Conservation (phyloP, 2,113 vertebrate genomes). For the Oreochromis niloticus region DNA sequence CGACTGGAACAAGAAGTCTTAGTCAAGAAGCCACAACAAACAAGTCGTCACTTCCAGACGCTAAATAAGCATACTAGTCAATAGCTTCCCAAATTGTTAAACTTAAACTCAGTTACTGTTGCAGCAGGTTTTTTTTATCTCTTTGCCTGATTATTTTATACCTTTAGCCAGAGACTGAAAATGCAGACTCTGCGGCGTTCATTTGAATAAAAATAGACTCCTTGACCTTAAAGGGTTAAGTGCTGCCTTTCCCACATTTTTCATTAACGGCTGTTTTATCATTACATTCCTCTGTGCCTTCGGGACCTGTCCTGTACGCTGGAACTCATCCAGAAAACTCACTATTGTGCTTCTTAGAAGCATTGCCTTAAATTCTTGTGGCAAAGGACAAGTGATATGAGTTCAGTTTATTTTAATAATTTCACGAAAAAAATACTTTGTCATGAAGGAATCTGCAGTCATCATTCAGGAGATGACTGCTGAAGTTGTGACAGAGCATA, state of each 20-base stretch:
- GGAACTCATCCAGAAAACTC: not conserved
- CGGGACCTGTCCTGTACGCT: not conserved
- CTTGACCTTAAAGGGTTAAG: not conserved
- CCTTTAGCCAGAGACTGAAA: not conserved
- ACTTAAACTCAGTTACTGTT: not conserved
- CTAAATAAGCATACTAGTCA: not conserved
- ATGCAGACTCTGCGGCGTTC: not conserved
- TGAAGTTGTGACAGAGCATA: not conserved
- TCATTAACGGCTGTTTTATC: not conserved
- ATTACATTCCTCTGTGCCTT: not conserved
- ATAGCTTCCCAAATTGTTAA: not conserved
- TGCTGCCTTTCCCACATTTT: not conserved
- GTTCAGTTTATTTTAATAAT: not conserved
- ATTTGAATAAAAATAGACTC: slow-evolving; percentile 1
- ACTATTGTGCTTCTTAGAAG: not conserved
- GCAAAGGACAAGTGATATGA: not conserved
- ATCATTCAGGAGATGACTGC: not conserved
- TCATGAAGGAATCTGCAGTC: not conserved
- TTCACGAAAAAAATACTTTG: not conserved
- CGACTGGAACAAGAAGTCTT: not conserved
- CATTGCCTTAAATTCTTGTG: not conserved
- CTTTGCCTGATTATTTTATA: not conserved
- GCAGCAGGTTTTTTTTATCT: not conserved
- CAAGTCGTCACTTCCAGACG: not conserved
- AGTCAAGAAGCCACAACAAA: not conserved